These are phyloP conservation scores for Phrynosoma platyrhinos DNA, from an alignment of 2,113 vertebrate genomes.

Conservation along the genomic window DNA sequence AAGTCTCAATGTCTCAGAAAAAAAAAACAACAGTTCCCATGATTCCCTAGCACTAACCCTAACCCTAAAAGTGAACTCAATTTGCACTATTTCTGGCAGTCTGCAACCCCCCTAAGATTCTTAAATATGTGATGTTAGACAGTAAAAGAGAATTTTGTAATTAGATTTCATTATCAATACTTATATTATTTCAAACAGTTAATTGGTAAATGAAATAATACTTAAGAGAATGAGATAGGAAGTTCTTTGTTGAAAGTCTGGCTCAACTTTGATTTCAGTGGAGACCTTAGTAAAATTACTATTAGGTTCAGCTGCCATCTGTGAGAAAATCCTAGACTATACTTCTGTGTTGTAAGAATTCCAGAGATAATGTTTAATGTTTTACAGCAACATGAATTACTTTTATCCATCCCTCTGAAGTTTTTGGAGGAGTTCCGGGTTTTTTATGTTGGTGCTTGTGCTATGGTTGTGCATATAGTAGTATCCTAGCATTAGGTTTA, in stretches of 20 bases:
- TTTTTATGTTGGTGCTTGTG: no score
- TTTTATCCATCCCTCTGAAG: no score
- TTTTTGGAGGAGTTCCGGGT: no score
- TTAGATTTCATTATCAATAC: neutral
- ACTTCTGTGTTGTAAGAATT: neutral
- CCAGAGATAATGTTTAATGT: neutral
- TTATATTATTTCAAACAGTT: neutral
- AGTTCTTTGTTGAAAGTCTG: neutral
- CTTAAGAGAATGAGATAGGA: neutral
- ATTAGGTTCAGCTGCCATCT: neutral
- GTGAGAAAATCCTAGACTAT: neutral
- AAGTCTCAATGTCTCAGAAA: no score
- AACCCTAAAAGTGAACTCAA: no score
- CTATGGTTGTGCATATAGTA: no score
- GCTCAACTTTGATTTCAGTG: neutral
- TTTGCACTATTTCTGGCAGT: no score
- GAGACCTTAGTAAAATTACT: neutral
- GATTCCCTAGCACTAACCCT: no score
- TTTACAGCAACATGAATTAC: neutral
- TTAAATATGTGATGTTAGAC: neutral
- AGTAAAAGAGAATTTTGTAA: neutral
- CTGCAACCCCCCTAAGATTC: no score
- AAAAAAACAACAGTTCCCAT: no score
- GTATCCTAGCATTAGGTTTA: no score
- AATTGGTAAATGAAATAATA: neutral